Evolutionary conservation across 2,888 invertebrate species (phyloP).

Genomic region (Amphipoea oculea): DNA sequence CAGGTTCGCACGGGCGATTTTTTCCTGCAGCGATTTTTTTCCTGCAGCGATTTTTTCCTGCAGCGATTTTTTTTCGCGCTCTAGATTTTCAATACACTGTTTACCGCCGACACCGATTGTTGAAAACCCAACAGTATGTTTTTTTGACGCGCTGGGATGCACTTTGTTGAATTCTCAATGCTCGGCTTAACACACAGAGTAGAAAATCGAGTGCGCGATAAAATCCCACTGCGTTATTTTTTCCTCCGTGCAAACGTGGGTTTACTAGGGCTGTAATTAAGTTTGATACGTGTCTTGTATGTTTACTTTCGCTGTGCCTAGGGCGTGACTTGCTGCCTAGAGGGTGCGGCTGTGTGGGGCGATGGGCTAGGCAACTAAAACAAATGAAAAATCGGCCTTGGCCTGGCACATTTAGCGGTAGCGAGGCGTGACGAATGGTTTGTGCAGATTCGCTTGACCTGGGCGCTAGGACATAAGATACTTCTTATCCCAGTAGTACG

Average conservation of each 20-base stretch:
- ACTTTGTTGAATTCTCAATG: not conserved
- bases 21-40: no score
- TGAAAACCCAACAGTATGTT: not conserved
- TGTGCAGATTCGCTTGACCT: not conserved
- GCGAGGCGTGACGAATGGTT: not conserved
- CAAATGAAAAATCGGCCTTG: not conserved
- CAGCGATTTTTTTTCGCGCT: no score
- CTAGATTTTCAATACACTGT: no score
- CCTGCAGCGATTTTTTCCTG: not conserved
- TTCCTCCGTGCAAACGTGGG: not conserved
- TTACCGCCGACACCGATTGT: not conserved
- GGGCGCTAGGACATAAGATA: not conserved
- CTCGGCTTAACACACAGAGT: no score
- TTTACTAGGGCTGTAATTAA: constrained; percentile 8
- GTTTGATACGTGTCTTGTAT: not conserved
- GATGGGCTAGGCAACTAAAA: not conserved
- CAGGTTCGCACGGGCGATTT: not conserved
- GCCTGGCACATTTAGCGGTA: not conserved
- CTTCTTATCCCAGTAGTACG: not conserved
- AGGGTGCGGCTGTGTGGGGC: no score
- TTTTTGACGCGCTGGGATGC: not conserved
- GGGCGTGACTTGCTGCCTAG: not conserved
- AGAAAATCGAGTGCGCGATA: not conserved
- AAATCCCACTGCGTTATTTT: not conserved
- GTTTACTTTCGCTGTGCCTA: not conserved